Evolutionary conservation across 2,888 invertebrate species (phyloP), one percentile per base, ranked within the genome.

Genomic region (Drosophila paucipuncta): DNA sequence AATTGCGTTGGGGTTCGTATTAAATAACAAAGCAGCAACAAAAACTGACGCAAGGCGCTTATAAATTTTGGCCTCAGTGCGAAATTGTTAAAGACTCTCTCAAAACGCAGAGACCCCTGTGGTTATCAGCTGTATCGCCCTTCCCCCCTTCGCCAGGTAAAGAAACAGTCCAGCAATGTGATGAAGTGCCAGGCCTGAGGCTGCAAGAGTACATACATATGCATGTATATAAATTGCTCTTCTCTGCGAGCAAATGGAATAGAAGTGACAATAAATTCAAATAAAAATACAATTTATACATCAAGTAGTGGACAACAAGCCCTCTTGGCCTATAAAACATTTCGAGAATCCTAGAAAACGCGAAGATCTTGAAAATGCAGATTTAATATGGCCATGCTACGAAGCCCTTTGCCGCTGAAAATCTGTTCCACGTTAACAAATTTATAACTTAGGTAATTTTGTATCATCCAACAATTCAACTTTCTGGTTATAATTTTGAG

Each of bases 1-100:
- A 85, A 85, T 84, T 83, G 88, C 78, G 77, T 83, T 85, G 74
- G 80, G 87, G 76, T 76, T 74, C 65, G 75, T 70, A 87, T 87
- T 83, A 87, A 87, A 83, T 83, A 85, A 83, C 85, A 82, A 73
- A 52, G 30, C 65, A 82, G 69, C 76, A 80, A 74, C 63, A 87
- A 82, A 68, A 78, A 75, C 80, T 70, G 85, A 68, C 85, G 73
- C 86, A 75, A 78, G 82, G 71, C 80, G 86, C 89, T 89, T 85
- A 80, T 85, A 85, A 85, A 85, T 85, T 89, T 89, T 80, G 78
- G 68, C 76, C 76, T 76, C 65, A 63, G 53, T 75, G 71, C 70
- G 50, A 70, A 78, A 78, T 79, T 72, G 68, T 79, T 78, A 78
- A 76, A 79, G 66, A 49, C 52, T 54, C 41, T 53, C 58, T 18